A percentile compares a stretch with the other conserved stretches of the same genome.
phyloP scores from a whole-genome alignment of 2,113 vertebrate species.

The Erythrocercus mccallii region DNA sequence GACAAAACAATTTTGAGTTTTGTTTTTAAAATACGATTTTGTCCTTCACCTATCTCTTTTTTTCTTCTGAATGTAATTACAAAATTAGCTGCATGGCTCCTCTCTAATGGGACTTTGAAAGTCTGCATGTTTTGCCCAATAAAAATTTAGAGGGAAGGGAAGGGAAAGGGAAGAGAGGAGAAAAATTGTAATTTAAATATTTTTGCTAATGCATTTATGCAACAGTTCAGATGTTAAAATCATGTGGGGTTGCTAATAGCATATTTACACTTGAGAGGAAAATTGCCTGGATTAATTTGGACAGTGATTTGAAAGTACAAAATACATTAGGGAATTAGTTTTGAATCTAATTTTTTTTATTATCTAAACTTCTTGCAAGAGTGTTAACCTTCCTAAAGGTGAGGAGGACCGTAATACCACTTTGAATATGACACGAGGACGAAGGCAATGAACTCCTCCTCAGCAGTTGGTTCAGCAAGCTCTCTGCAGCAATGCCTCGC shows the following conservation, averaged over 20 bases:
- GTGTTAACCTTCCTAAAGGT: not conserved
- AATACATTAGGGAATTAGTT: not conserved
- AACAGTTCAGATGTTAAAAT: not conserved
- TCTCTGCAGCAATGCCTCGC: not conserved
- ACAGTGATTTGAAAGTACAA: not conserved
- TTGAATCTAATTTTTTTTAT: not conserved
- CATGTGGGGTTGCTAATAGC: not conserved
- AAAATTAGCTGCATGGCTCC: not conserved
- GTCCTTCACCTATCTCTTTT: fast-evolving
- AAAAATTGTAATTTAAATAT: not conserved
- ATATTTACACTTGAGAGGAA: not conserved
- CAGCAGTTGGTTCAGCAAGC: not conserved
- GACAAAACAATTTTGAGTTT: not conserved
- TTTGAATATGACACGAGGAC: not conserved
- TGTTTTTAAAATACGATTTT: not conserved
- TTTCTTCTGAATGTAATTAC: not conserved
- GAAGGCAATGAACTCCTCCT: not conserved
- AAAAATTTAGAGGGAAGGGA: not conserved
- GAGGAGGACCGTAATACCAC: not conserved
- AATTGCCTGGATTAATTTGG: not conserved
- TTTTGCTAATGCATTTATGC: not conserved
- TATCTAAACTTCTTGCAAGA: not conserved
- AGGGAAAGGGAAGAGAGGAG: not conserved
- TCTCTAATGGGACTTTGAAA: not conserved
- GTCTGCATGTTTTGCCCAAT: not conserved